These are phyloP conservation scores for Acanthurus leucopareius DNA, from an alignment of 2,797 vertebrate genomes.

Conservation along the genomic window DNA sequence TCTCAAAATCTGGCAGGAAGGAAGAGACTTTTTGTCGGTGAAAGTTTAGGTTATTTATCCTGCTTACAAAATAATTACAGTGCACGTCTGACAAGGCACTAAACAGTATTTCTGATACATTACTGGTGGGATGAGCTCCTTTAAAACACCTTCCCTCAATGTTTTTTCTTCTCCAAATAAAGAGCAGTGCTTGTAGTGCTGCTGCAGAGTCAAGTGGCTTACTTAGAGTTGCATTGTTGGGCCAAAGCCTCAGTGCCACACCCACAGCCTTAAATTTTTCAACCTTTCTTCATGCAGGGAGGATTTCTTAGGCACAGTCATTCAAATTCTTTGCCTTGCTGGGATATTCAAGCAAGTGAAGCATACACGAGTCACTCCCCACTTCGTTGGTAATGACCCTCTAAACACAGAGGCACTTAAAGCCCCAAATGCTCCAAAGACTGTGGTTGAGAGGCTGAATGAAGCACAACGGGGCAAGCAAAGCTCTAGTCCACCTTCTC, in stretches of 20 bases:
- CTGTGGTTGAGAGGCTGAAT: constrained; percentile 13
- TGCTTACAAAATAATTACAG: constrained; percentile 49
- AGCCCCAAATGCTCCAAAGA: constrained; percentile 36
- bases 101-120: constrained; percentile 20
- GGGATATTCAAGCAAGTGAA: constrained; percentile 44
- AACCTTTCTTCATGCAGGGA: constrained; percentile 45
- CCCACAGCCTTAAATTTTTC: constrained; percentile 56
- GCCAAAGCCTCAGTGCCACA: constrained; percentile 33
- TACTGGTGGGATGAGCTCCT: constrained; percentile 4
- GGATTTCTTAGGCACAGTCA: constrained; percentile 26
- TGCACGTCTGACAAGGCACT: constrained; percentile 20
- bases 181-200: constrained; percentile 10
- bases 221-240: constrained; percentile 35
- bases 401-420: constrained; percentile 62
- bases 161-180: constrained; percentile 21
- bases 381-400: constrained; percentile 66
- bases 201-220: constrained; percentile 51
- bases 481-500: constrained; percentile 10
- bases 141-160: constrained; percentile 17
- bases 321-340: constrained; percentile 30
- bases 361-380: constrained; percentile 41
- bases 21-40: constrained; percentile 16
- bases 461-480: constrained; percentile 27
- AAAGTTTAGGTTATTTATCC: constrained; percentile 17
- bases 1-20: constrained; percentile 11